Base-by-base conservation (phyloP, 2,113 vertebrate species). In the Octodon degus region DNA sequence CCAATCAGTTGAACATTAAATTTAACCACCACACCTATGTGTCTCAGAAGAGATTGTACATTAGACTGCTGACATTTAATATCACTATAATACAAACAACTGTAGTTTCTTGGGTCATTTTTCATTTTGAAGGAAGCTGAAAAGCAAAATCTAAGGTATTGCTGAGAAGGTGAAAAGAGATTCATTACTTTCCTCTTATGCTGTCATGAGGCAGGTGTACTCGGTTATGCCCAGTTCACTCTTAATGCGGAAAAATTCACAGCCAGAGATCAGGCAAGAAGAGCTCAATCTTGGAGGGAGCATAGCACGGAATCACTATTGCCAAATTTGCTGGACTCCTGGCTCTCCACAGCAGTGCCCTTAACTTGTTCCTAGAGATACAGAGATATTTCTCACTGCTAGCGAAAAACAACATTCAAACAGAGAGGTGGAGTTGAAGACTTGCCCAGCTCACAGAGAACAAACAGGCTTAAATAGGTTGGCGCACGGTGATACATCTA, bases 141-240 rank as follows among this genome's bases (percentile, higher is more conserved):
- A 11, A 81, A 67, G 60, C 68, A 72, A 55, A 90, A 34, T 58
- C 68, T 55, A 79, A 87, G 10, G 6, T 85, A 74, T 55, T 74
- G 32, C 63, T 88, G 40, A 92, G 16, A 89, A 76, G 58, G 63
- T 77, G 34, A 76, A 76, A 32, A 91, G 32, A 68, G 55, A 32
- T 12, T 62, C 22, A 72, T n/a, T 20, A 76, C 17, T 89, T 90
- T 7, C 19, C 47, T 93, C 58, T 13, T 8, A 8, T 32, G 53
- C 17, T 79, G 63, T 67, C 40, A 62, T 0, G 43, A 43, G 7
- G 43, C 1, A 3, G 2, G 13, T 14, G 79, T 0, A 0, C 5
- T 8, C 24, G 25, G 25, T 67, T 47, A 13, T 6, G 47, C 40
- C n/a, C 2, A 37, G 10, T 32, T 95, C 25, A 40, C 10, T n/a